phyloP scores from a whole-genome alignment of 2,888 invertebrate species.

The Ichneumon xanthorius region DNA sequence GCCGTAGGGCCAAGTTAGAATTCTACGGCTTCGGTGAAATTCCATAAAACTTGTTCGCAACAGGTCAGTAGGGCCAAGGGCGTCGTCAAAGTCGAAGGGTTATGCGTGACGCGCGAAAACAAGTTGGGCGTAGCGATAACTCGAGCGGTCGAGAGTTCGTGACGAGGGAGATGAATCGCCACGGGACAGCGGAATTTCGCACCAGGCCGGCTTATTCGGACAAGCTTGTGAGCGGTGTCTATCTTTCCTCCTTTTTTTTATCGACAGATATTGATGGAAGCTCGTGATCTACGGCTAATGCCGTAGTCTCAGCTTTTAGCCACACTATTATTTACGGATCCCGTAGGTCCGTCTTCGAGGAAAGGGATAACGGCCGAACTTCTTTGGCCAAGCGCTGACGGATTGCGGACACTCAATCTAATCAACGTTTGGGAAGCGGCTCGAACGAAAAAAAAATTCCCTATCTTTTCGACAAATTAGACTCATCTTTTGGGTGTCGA shows the following conservation, averaged over 20 bases:
- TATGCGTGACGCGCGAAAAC: conserved; percentile 15
- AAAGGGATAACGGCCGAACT: neutral
- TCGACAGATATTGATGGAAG: neutral
- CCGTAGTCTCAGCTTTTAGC: neutral
- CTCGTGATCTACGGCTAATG: neutral
- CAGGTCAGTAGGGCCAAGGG: conserved; percentile 5
- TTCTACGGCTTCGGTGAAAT: neutral
- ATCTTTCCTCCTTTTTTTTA: neutral
- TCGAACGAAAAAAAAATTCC: neutral
- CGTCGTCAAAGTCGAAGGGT: neutral
- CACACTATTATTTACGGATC: neutral
- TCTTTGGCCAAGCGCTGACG: neutral
- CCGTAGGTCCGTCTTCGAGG: neutral
- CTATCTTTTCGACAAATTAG: neutral
- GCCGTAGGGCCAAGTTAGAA: neutral
- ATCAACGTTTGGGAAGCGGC: neutral
- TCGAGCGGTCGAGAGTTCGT: neutral
- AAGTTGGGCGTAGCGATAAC: neutral
- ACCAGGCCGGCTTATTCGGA: neutral
- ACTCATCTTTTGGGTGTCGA: neutral
- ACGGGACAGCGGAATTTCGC: neutral
- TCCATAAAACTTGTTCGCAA: neutral
- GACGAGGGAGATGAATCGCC: neutral
- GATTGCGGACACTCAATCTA: neutral
- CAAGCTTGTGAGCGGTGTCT: neutral